Conservation (phyloP, 2,888 invertebrate species). For the Adelognathus sp. region DNA sequence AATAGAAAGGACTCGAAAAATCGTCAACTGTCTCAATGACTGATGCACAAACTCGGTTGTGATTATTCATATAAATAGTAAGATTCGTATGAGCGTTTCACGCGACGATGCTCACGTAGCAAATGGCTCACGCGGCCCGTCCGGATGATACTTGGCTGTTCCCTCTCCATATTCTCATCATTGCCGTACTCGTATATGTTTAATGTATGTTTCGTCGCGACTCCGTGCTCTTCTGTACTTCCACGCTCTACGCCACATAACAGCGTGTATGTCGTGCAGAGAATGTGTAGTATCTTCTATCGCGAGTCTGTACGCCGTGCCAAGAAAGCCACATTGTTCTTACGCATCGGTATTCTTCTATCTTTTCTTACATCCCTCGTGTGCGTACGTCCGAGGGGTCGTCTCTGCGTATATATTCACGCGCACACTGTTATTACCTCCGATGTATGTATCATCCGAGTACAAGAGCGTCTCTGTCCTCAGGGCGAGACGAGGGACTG, state of each 20-base stretch:
- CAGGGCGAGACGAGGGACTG: background rate
- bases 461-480: background rate
- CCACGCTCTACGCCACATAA: background rate
- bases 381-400: background rate
- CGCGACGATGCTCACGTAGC: constrained; percentile 27
- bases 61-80: background rate
- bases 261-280: background rate
- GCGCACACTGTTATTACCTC: background rate
- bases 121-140: constrained; percentile 7
- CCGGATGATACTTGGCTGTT: background rate
- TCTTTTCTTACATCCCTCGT: constrained; percentile 24
- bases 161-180: background rate
- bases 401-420: background rate
- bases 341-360: constrained; percentile 39
- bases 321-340: constrained; percentile 43
- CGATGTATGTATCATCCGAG: background rate
- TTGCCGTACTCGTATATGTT: constrained; percentile 24
- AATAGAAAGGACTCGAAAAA: no score
- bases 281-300: background rate
- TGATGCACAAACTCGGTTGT: background rate
- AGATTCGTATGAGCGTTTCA: background rate
- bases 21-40: no score
- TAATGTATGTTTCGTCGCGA: constrained; percentile 48
- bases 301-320: constrained; percentile 7
- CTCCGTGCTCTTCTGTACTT: constrained; percentile 30